Conservation (phyloP, 2,888 invertebrate species). For the Choristoneura rosaceana region DNA sequence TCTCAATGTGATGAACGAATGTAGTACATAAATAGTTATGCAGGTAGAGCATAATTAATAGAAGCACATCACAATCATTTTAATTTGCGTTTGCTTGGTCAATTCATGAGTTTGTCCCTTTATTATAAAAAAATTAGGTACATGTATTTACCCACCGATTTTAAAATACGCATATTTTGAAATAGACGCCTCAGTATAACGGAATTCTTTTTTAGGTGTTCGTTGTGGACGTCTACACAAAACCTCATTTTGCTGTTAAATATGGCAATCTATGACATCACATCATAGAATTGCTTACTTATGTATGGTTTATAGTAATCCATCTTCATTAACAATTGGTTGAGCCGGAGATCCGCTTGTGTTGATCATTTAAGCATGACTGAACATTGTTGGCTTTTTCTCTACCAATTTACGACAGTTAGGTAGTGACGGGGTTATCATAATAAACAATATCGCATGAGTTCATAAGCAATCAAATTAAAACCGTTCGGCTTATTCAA, state of each 20-base stretch:
- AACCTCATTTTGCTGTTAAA: background rate
- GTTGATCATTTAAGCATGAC: constrained; percentile 46
- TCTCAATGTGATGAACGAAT: too few relatives aligned
- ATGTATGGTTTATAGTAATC: constrained; percentile 38
- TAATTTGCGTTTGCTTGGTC: too few relatives aligned
- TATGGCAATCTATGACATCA: constrained; percentile 26
- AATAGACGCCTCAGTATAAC: too few relatives aligned
- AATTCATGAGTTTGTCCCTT: too few relatives aligned
- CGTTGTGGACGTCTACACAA: background rate
- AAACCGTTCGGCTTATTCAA: too few relatives aligned
- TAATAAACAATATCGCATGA: background rate
- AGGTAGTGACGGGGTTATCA: background rate
- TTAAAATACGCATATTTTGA: too few relatives aligned
- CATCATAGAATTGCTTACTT: constrained; percentile 43
- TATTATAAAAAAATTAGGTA: too few relatives aligned
- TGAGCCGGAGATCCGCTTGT: constrained; percentile 59
- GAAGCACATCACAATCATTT: too few relatives aligned
- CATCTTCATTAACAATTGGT: constrained; percentile 47
- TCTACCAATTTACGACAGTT: background rate
- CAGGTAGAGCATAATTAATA: too few relatives aligned
- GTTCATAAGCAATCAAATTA: background rate
- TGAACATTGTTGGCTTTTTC: background rate
- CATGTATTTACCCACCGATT: too few relatives aligned
- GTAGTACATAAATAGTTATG: too few relatives aligned
- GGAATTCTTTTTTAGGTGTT: too few relatives aligned